Conservation (phyloP, 2,888 invertebrate species). For the Tethea ocularis region DNA sequence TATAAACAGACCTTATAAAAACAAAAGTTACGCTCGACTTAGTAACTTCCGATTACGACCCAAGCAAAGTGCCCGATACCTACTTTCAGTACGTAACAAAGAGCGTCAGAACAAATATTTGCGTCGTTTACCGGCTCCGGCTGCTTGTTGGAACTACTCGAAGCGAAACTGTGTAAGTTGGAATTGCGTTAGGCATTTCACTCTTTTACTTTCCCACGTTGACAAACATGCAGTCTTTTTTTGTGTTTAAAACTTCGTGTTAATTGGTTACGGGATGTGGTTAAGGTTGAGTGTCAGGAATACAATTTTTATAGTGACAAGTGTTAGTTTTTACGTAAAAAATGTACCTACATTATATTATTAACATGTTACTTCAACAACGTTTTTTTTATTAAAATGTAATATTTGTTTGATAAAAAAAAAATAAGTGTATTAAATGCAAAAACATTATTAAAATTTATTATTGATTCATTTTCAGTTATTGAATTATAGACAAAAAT, state of each 20-base stretch:
- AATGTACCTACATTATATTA: too few relatives aligned
- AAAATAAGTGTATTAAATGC: too few relatives aligned
- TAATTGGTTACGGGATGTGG: not conserved
- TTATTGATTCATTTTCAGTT: too few relatives aligned
- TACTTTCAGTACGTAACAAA: conserved; percentile 40
- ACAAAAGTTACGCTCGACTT: conserved; percentile 31
- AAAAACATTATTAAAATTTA: too few relatives aligned
- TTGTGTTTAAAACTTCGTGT: not conserved
- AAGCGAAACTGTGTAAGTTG: conserved; percentile 46
- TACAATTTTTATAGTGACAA: not conserved
- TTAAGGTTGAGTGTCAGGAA: not conserved
- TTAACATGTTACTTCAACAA: too few relatives aligned
- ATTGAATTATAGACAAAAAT: too few relatives aligned
- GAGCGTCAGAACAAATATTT: conserved; percentile 53
- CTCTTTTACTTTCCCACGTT: conserved; percentile 42
- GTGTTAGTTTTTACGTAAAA: not conserved
- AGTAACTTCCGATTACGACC: conserved; percentile 39
- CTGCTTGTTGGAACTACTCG: conserved; percentile 52
- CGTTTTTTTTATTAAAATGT: too few relatives aligned
- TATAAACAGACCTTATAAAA: conserved; percentile 36
- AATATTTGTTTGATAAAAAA: too few relatives aligned
- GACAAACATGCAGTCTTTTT: conserved; percentile 14
- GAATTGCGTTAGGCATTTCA: conserved; percentile 37
- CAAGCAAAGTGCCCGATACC: conserved; percentile 31
- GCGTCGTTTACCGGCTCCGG: conserved; percentile 39